Percentiles rank a stretch among this genome's conserved stretches.
phyloP scores from a whole-genome alignment of 2,797 vertebrate genomes.

The Simalia tracyae region DNA sequence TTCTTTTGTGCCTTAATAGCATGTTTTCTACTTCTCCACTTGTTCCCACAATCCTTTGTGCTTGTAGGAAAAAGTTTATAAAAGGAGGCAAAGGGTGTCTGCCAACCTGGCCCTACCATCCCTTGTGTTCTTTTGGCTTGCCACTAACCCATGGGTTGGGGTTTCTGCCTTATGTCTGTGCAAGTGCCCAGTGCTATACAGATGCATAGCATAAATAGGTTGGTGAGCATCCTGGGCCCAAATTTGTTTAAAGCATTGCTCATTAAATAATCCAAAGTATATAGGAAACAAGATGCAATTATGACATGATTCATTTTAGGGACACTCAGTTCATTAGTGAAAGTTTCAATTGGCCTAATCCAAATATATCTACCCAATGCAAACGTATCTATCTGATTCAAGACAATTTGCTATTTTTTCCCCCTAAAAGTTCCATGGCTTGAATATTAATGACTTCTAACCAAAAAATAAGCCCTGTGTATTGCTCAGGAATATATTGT shows the following conservation, averaged over 20 bases:
- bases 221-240: not conserved
- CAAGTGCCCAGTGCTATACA: not conserved
- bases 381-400: not conserved
- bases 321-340: not conserved
- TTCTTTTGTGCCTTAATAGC: conserved; percentile 41
- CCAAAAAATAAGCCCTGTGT: not conserved
- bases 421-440: not conserved
- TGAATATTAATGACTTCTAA: not conserved
- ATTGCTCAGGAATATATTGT: not conserved
- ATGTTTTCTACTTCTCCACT: conserved; percentile 32
- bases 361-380: not conserved
- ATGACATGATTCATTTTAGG: not conserved
- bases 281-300: not conserved
- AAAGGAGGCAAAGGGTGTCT: not conserved
- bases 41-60: not conserved
- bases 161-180: not conserved
- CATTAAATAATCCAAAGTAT: not conserved
- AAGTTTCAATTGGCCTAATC: not conserved
- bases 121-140: not conserved
- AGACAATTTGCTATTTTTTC: not conserved
- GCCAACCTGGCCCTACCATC: not conserved
- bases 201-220: not conserved
- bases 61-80: not conserved
- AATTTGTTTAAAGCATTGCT: not conserved
- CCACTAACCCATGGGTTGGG: not conserved